A percentile compares a stretch with the other conserved stretches of the same genome.
These are phyloP conservation scores for Gavialis gangeticus DNA, from an alignment of 2,113 vertebrate genomes.

Conservation along the genomic window DNA sequence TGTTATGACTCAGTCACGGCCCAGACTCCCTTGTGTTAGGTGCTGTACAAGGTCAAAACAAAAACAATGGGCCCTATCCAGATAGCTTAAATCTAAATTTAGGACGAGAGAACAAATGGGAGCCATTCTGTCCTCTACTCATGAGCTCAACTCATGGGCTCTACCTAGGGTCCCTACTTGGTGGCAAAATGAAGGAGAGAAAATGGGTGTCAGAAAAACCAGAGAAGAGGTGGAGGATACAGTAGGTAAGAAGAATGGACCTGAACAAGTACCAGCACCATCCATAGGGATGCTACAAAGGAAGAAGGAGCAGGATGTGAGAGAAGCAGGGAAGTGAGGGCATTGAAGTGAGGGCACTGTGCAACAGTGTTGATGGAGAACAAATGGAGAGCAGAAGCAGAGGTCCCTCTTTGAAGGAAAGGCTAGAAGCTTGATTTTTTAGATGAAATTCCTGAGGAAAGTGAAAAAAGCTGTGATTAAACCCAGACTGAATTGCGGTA, in stretches of 20 bases:
- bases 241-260: background rate
- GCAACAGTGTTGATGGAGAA: too few species aligned
- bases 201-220: accelerated
- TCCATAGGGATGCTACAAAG: background rate
- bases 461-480: background rate
- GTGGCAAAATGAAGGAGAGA: accelerated
- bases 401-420: background rate
- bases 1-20: too few species aligned
- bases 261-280: background rate
- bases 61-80: too few species aligned
- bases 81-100: too few species aligned
- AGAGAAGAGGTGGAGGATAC: background rate
- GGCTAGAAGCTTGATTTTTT: background rate
- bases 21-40: too few species aligned
- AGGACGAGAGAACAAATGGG: too few species aligned
- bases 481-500: background rate
- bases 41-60: too few species aligned
- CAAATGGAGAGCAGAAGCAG: too few species aligned
- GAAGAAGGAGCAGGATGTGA: background rate
- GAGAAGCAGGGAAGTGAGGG: background rate
- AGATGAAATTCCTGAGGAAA: background rate
- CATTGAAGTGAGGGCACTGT: too few species aligned
- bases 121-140: background rate
- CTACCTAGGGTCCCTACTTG: background rate
- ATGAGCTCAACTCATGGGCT: background rate